Conservation (phyloP, 2,113 vertebrate genomes). For the Epinephelus moara region DNA sequence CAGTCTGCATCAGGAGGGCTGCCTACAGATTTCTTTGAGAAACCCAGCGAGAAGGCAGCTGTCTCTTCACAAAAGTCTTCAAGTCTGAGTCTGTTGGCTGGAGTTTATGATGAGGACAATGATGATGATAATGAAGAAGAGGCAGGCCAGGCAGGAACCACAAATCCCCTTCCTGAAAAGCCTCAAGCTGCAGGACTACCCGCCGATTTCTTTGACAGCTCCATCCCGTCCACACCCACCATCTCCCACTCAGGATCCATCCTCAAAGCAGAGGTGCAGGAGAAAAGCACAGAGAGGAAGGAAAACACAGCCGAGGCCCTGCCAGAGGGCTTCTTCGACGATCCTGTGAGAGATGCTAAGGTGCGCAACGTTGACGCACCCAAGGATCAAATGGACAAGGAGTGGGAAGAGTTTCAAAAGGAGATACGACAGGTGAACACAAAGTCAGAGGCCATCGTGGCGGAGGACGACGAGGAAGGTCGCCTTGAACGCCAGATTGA, state of each 20-base stretch:
- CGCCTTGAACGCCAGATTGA: constrained; percentile 95
- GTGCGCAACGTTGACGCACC: constrained; percentile 97
- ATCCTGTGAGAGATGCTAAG: constrained; percentile 94
- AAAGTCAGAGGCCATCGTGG: constrained; percentile 96
- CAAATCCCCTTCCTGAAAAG: constrained; percentile 36
- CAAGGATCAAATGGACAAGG: constrained; percentile 97
- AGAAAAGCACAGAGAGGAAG: constrained; percentile 86
- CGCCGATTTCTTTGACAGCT: constrained; percentile 89
- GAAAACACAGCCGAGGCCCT: constrained; percentile 93
- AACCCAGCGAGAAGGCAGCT: constrained; percentile 1
- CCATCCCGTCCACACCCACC: constrained; percentile 81
- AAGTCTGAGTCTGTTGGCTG: constrained; percentile 84
- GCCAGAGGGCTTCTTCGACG: constrained; percentile 98
- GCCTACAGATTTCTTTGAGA: constrained; percentile 83
- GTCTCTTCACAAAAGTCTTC: constrained; percentile 47
- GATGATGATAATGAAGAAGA: constrained; percentile 70
- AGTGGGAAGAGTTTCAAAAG: constrained; percentile 99
- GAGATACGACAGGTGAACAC: constrained; percentile 96
- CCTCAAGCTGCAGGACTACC: constrained; percentile 71
- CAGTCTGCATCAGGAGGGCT: constrained; percentile 75
- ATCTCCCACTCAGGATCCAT: constrained; percentile 94
- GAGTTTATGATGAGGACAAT: constrained; percentile 84
- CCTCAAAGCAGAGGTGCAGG: constrained; percentile 89
- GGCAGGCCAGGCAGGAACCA: constrained; percentile 26
- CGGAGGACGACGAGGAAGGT: constrained; percentile 96